These are phyloP conservation scores for Australoheros scitulus DNA, from an alignment of 2,113 vertebrate genomes.

Conservation along the genomic window DNA sequence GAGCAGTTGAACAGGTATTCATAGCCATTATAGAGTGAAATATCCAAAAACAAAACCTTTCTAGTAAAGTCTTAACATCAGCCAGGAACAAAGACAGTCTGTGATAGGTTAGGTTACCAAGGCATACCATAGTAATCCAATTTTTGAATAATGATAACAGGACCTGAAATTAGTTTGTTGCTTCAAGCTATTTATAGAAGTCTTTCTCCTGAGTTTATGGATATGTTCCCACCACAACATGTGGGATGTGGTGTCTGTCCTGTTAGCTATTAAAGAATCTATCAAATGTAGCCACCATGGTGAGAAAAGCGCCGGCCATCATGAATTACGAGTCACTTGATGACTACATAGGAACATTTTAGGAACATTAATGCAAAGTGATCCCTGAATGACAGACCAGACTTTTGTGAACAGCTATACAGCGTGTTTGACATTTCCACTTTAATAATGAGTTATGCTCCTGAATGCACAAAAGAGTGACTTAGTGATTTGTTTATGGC, in stretches of 20 bases:
- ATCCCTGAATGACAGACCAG: too few species aligned
- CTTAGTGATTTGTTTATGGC: background rate
- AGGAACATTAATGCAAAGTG: background rate
- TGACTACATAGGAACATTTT: too few species aligned
- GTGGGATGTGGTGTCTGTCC: background rate
- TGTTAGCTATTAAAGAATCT: background rate
- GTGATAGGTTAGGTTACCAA: background rate
- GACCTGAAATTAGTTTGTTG: background rate
- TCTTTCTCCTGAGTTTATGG: background rate
- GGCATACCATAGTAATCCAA: fast-evolving
- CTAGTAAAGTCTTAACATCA: background rate
- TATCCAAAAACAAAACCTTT: background rate
- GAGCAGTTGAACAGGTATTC: background rate
- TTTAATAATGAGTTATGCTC: background rate
- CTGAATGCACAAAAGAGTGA: background rate
- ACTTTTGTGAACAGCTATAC: background rate
- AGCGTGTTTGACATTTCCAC: background rate
- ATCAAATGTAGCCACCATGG: too few species aligned
- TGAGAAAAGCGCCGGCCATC: too few species aligned
- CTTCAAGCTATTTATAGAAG: background rate
- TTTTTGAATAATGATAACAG: background rate
- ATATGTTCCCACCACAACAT: background rate
- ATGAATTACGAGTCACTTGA: too few species aligned
- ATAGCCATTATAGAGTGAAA: background rate
- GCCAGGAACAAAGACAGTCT: background rate